These are phyloP conservation scores for Hemithea aestivaria DNA, from an alignment of 2,888 invertebrate species.

Conservation along the genomic window DNA sequence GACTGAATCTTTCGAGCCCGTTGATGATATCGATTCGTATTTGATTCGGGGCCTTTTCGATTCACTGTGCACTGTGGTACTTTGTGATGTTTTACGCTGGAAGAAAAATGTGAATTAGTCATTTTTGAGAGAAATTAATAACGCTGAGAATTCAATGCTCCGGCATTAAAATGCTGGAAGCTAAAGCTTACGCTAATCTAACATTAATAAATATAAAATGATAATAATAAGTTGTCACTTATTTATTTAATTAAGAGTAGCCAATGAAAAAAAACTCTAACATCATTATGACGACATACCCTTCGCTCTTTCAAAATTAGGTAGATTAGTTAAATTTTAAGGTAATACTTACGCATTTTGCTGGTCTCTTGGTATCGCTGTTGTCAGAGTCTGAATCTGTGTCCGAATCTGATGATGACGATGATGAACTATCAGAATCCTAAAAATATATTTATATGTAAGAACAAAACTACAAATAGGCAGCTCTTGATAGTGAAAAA, in stretches of 20 bases:
- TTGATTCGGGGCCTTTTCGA: neutral
- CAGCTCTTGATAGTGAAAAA: too few species aligned
- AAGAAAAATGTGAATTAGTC: slow-evolving; percentile 5
- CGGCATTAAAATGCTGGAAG: too few species aligned
- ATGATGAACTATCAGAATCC: neutral
- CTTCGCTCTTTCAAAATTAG: neutral
- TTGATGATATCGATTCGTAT: slow-evolving; percentile 3
- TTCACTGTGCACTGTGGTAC: slow-evolving; percentile 7
- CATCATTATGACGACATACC: too few species aligned
- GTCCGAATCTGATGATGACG: neutral
- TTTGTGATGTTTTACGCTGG: slow-evolving; percentile 18
- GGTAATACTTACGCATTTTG: slow-evolving; percentile 8
- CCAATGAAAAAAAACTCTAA: too few species aligned
- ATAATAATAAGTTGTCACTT: too few species aligned
- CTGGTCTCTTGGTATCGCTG: neutral
- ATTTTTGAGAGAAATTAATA: too few species aligned
- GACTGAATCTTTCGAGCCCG: slow-evolving; percentile 4
- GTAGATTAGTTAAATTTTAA: neutral
- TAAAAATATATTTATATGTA: too few species aligned
- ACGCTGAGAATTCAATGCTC: too few species aligned
- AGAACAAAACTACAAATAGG: too few species aligned
- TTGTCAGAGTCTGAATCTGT: neutral
- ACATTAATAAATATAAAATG: too few species aligned
- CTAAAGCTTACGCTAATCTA: too few species aligned
- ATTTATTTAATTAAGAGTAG: too few species aligned